Conservation (phyloP, 2,888 invertebrate genomes). For the Dione juno region DNA sequence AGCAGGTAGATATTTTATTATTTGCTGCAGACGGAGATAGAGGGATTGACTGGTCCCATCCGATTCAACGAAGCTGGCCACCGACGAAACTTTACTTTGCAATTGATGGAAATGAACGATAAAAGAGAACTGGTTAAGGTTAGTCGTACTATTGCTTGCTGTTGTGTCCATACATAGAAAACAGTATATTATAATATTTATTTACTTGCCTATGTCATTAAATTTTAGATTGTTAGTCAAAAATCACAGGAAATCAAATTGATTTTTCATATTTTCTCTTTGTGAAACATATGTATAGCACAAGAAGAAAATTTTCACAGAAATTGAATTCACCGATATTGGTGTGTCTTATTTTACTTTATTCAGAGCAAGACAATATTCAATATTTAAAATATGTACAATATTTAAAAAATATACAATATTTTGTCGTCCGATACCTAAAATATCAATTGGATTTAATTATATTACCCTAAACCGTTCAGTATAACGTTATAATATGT, state of each 20-base stretch:
- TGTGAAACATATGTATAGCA: too few species aligned
- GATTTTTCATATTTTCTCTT: too few species aligned
- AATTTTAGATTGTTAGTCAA: too few species aligned
- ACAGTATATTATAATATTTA: neutral
- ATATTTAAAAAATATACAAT: too few species aligned
- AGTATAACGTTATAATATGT: constrained; percentile 19
- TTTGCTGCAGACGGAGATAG: constrained; percentile 90
- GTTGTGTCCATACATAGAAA: neutral
- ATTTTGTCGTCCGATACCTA: too few species aligned
- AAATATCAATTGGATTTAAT: neutral
- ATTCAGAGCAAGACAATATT: too few species aligned
- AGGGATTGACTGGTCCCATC: constrained; percentile 94
- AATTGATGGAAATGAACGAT: constrained; percentile 94
- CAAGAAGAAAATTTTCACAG: too few species aligned
- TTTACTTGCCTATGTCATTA: neutral
- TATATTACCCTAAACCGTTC: neutral
- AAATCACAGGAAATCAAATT: too few species aligned
- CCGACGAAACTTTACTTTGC: constrained; percentile 93
- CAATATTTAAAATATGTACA: too few species aligned
- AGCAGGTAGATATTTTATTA: constrained; percentile 57
- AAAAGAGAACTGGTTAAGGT: constrained; percentile 94
- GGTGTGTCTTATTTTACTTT: too few species aligned
- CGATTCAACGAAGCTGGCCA: constrained; percentile 93
- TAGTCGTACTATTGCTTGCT: constrained; percentile 47
- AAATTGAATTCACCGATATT: too few species aligned